These are phyloP conservation scores for Leguminivora glycinivorella DNA, from an alignment of 1,140 invertebrate species.

Conservation along the genomic window DNA sequence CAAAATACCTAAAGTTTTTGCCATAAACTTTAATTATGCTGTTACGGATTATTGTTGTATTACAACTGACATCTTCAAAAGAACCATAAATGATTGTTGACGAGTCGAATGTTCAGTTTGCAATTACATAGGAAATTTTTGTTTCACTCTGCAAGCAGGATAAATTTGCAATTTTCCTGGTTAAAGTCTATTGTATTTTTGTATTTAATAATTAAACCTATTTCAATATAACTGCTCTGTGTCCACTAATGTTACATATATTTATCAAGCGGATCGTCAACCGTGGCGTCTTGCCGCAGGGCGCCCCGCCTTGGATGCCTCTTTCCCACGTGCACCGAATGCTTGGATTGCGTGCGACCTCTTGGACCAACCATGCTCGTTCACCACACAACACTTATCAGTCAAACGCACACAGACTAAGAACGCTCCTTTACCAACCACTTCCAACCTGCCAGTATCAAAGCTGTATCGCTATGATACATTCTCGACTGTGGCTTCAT, in stretches of 20 bases:
- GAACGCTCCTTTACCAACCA: conserved; percentile 32
- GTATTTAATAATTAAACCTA: conserved; percentile 16
- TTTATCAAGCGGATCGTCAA: conserved; percentile 76
- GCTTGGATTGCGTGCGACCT: conserved; percentile 74
- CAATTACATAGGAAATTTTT: no score
- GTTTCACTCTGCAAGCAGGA: background rate
- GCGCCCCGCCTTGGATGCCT: conserved; percentile 58
- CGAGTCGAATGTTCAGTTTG: no score
- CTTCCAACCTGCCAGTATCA: conserved; percentile 43
- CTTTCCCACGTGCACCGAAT: conserved; percentile 76
- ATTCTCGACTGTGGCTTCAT: conserved; percentile 36
- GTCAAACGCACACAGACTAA: conserved; percentile 36
- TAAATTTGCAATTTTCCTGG: background rate
- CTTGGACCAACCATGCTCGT: conserved; percentile 52
- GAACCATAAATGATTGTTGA: no score
- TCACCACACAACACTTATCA: conserved; percentile 51
- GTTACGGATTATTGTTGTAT: no score
- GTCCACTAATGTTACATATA: conserved; percentile 68
- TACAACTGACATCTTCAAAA: no score
- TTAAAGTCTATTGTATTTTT: background rate
- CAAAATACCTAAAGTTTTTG: no score
- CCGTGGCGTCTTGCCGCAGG: conserved; percentile 65
- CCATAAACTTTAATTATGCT: no score
- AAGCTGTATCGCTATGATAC: conserved; percentile 32
- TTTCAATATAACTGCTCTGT: conserved; percentile 56